Percentiles rank a stretch among this genome's conserved stretches.
phyloP scores from a whole-genome alignment of 2,888 invertebrate genomes.

The Cephus pulcher region DNA sequence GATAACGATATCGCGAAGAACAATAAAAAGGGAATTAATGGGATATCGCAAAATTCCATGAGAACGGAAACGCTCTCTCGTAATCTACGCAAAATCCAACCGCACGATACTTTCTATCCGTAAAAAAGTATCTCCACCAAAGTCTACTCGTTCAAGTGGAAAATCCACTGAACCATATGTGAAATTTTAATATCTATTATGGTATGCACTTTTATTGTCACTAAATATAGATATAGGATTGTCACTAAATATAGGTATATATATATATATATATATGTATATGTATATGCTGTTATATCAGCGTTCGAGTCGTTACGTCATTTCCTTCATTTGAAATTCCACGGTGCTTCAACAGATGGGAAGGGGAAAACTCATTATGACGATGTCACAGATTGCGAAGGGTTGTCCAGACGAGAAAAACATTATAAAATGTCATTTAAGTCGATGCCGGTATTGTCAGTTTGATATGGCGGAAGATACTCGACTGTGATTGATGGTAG shows the following conservation, averaged over 20 bases:
- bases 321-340: not conserved
- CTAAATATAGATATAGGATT: not conserved
- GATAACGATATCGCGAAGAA: not conserved
- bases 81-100: not conserved
- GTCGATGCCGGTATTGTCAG: not conserved
- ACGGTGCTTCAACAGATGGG: not conserved
- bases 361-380: not conserved
- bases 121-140: not conserved
- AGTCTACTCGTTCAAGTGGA: not conserved
- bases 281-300: too few relatives aligned
- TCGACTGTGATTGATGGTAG: not conserved
- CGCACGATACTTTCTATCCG: not conserved
- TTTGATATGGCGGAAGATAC: not conserved
- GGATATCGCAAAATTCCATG: not conserved
- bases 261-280: too few relatives aligned
- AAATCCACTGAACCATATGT: not conserved
- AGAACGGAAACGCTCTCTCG: not conserved
- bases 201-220: not conserved
- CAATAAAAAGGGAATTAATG: not conserved
- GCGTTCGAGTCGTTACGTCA: not conserved
- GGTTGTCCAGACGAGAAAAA: not conserved
- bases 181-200: not conserved
- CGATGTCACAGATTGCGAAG: not conserved
- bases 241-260: too few relatives aligned
- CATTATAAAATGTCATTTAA: not conserved